These are phyloP conservation scores for Carassius gibelio DNA, from an alignment of 2,113 vertebrate species.

Conservation along the genomic window DNA sequence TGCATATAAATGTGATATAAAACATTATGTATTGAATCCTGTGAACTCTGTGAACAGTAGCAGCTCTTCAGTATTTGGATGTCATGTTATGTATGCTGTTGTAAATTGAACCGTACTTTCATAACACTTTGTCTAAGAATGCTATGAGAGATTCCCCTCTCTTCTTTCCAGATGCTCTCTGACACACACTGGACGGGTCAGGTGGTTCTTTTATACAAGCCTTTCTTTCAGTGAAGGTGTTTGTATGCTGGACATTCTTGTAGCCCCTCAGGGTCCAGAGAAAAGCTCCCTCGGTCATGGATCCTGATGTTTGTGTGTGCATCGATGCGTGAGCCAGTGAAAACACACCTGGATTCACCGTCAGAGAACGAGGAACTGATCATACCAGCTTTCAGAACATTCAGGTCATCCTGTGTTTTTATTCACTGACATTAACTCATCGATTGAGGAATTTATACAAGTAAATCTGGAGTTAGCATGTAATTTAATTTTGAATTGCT, in stretches of 20 bases:
- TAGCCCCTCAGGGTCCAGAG: constrained; percentile 39
- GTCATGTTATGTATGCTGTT: not conserved
- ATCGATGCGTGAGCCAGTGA: constrained; percentile 52
- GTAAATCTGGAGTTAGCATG: constrained; percentile 1
- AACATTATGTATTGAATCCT: not conserved
- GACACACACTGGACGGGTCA: constrained; percentile 36
- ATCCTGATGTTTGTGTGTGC: constrained; percentile 55
- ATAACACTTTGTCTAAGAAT: constrained; percentile 14
- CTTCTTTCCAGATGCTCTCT: constrained; percentile 35
- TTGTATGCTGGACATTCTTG: constrained; percentile 49
- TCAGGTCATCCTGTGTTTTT: constrained; percentile 6
- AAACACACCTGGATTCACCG: constrained; percentile 61
- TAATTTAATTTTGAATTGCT: constrained; percentile 24
- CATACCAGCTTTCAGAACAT: constrained; percentile 13
- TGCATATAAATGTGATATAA: not conserved
- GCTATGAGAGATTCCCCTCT: not conserved
- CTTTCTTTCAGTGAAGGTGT: constrained; percentile 28
- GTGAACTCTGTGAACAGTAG: not conserved
- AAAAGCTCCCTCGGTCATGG: constrained; percentile 50
- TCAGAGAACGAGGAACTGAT: constrained; percentile 23
- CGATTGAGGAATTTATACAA: not conserved
- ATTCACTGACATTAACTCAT: constrained; percentile 3
- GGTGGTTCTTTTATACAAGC: constrained; percentile 24
- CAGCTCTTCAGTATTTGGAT: not conserved
- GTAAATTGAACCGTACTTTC: not conserved